Conservation (phyloP, 2,797 vertebrate genomes). For the Muscicapa comitata region DNA sequence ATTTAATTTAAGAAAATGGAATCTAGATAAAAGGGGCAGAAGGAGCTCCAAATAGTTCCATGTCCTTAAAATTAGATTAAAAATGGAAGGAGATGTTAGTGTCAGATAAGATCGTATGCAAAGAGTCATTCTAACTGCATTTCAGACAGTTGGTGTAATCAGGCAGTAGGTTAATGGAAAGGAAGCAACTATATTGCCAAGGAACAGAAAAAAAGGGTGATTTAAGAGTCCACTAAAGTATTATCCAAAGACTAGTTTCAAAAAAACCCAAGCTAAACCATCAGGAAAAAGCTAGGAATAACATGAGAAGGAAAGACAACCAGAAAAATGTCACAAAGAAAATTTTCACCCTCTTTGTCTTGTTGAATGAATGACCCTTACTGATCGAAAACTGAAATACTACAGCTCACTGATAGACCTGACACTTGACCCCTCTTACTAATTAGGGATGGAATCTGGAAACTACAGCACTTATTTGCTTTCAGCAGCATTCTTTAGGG, state of each 20-base stretch:
- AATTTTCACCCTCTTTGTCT: slow-evolving; percentile 30
- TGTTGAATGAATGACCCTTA: slow-evolving; percentile 13
- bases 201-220: background rate
- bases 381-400: slow-evolving; percentile 48
- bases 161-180: slow-evolving; percentile 48
- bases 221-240: slow-evolving; percentile 32
- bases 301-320: background rate
- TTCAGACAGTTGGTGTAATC: slow-evolving; percentile 26
- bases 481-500: slow-evolving; percentile 46
- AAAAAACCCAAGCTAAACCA: background rate
- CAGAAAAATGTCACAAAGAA: background rate
- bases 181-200: slow-evolving; percentile 45
- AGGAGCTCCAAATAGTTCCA: slow-evolving; percentile 39
- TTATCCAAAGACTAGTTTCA: slow-evolving; percentile 11
- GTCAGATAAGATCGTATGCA: slow-evolving; percentile 29
- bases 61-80: slow-evolving; percentile 58
- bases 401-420: slow-evolving; percentile 31
- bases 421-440: slow-evolving; percentile 53
- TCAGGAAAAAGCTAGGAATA: background rate
- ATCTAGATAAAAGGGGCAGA: slow-evolving; percentile 40
- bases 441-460: slow-evolving; percentile 56
- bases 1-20: slow-evolving; percentile 69
- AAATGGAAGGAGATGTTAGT: slow-evolving; percentile 44
- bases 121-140: slow-evolving; percentile 5
- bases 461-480: slow-evolving; percentile 34